These are phyloP conservation scores for Gymnorhina tibicen DNA, from an alignment of 2,113 vertebrate genomes.

Conservation along the genomic window DNA sequence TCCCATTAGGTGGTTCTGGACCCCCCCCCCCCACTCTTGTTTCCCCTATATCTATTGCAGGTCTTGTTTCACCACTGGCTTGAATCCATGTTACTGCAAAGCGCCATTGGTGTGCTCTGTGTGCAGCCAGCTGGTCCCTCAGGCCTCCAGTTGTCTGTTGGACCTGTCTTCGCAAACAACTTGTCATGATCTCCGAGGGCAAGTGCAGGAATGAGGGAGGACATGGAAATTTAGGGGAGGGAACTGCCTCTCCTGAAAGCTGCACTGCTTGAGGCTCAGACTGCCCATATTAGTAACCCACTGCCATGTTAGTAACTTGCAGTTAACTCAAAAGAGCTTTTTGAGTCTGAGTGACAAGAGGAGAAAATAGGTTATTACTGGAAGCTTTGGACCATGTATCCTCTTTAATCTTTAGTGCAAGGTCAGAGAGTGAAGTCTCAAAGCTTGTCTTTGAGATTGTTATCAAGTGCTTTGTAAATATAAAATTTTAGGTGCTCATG, in stretches of 20 bases:
- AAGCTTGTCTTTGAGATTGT: background rate
- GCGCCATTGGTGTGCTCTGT: fast-evolving
- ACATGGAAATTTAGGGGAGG: background rate
- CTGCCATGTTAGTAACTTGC: background rate
- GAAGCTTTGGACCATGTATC: background rate
- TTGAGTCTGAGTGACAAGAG: background rate
- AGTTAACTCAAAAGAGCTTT: background rate
- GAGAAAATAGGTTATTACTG: background rate
- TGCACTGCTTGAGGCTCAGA: background rate
- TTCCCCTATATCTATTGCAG: background rate
- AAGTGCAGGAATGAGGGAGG: background rate
- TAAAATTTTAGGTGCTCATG: background rate
- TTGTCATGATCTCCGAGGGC: fast-evolving
- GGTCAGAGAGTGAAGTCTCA: constrained; percentile 11
- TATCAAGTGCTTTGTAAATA: constrained; percentile 1
- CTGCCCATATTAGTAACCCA: too few relatives aligned
- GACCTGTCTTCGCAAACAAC: background rate
- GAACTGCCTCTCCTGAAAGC: background rate
- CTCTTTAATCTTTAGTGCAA: background rate
- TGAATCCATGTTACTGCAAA: fast-evolving
- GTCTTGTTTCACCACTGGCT: background rate
- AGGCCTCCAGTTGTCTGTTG: background rate
- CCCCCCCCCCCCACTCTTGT: background rate
- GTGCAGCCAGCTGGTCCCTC: background rate
- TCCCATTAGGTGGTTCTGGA: background rate